Percentiles rank a stretch among this genome's conserved stretches.
Evolutionary conservation across 2,797 vertebrate species (phyloP).

Genomic region (Pelobates cultripes): DNA sequence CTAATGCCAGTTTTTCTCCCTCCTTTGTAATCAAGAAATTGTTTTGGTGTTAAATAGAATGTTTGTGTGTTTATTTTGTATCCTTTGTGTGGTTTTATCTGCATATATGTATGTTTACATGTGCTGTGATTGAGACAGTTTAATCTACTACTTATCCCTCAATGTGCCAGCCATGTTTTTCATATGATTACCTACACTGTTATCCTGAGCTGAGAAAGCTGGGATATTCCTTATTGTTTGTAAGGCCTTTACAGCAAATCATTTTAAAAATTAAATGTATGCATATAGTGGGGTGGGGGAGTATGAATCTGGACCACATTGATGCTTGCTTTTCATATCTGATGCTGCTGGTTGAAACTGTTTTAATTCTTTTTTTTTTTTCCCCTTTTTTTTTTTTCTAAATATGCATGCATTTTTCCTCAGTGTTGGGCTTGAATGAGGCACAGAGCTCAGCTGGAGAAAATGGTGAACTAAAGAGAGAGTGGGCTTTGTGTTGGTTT

Average conservation of each 20-base stretch:
- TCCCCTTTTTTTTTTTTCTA: no score
- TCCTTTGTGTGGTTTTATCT: not conserved
- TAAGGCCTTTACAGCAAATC: constrained; percentile 58
- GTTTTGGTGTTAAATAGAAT: no score
- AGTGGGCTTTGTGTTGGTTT: constrained; percentile 76
- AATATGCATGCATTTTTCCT: constrained; percentile 9
- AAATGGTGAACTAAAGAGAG: constrained; percentile 64
- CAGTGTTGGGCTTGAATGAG: constrained; percentile 57
- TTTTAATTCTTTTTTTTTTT: not conserved
- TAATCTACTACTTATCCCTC: constrained; percentile 59
- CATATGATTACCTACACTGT: constrained; percentile 59
- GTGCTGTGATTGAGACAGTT: constrained; percentile 41
- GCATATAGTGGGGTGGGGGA: no score
- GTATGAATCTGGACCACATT: no score
- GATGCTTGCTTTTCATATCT: not conserved
- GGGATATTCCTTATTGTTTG: constrained; percentile 58
- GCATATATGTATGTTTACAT: constrained; percentile 2
- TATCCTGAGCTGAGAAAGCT: constrained; percentile 56
- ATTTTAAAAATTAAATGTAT: no score
- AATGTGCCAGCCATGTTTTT: constrained; percentile 75
- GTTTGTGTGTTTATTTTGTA: not conserved
- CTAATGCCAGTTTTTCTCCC: no score
- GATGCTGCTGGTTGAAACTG: no score
- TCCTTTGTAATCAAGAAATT: no score
- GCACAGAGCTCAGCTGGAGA: constrained; percentile 64